Evolutionary conservation across 2,888 invertebrate species (phyloP), one percentile per base, ranked within the genome.

Genomic region (Cryptocephalus primarius): DNA sequence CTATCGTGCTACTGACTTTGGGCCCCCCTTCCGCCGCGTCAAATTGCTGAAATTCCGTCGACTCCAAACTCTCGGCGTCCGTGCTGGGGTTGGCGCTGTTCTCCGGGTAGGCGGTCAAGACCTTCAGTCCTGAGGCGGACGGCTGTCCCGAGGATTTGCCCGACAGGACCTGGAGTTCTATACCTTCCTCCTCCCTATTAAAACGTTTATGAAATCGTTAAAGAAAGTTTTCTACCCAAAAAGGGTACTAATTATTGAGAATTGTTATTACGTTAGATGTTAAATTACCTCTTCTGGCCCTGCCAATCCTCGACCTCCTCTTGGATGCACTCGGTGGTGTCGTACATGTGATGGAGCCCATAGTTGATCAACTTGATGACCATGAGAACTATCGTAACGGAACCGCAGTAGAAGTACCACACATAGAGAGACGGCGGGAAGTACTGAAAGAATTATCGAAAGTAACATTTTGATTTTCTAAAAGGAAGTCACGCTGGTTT

Each of bases 321-420:
- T 43, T 67, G 64, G 46, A 86, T 77, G 65, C 85, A 84, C 70
- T 94, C 93, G n/a, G 86, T 86, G 10, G 91, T 91, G 71, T 96
- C 95, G 70, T 94, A 96, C 75, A 95, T 84, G 59, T 85, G 83
- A 71, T 96, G 96, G 49, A 96, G 77, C 40, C 85, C 83, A 72
- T 86, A 86, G 73, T 95, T 96, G 57, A 89, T 73, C 49, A 88
- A 72, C 74, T 99, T 99, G 51, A 97, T 76, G 43, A 79, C 67
- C 9, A 85, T 77, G 67, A 97, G 91, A 48, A 91, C 74, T 45
- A 86, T 62, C 32, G 86, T 85, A 54, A 96, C 85, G 44, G 86
- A 77, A 42, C 77, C 76, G 67, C 89, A 88, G 73, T 96, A 96
- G 48, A 86, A 75, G 49, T 85, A 77, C 94, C 94, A 95, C 61